These are phyloP conservation scores for Drosophila leontia DNA, from an alignment of 1,140 invertebrate species.

Conservation along the genomic window DNA sequence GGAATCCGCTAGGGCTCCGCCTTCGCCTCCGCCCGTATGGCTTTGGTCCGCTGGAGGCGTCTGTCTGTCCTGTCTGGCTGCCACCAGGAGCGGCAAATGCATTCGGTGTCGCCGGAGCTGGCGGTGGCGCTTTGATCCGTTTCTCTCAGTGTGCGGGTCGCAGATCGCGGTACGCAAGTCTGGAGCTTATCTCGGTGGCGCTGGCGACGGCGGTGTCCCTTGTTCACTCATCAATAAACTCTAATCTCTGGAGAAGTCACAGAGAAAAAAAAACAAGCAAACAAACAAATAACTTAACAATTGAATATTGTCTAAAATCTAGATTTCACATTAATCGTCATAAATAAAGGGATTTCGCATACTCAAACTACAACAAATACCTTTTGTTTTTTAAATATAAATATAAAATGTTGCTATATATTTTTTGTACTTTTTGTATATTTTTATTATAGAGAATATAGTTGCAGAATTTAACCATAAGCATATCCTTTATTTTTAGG, in stretches of 20 bases:
- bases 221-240: constrained; percentile 42
- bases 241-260: constrained; percentile 30
- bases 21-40: constrained; percentile 23
- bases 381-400: neutral
- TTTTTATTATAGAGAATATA: neutral
- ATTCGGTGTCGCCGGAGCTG: constrained; percentile 51
- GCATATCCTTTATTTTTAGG: neutral
- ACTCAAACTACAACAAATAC: too few relatives aligned
- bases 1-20: constrained; percentile 14
- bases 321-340: neutral
- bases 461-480: neutral
- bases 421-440: neutral
- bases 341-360: too few relatives aligned
- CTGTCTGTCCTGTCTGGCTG: constrained; percentile 38
- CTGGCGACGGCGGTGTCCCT: constrained; percentile 12
- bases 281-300: constrained; percentile 8
- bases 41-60: constrained; percentile 36
- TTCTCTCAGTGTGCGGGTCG: constrained; percentile 40
- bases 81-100: constrained; percentile 68
- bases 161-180: neutral
- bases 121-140: constrained; percentile 16
- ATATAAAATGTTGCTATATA: neutral
- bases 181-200: constrained; percentile 23
- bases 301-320: neutral
- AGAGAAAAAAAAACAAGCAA: constrained; percentile 15